Conservation (phyloP, 2,888 invertebrate genomes). For the Chymomyza caudatula region DNA sequence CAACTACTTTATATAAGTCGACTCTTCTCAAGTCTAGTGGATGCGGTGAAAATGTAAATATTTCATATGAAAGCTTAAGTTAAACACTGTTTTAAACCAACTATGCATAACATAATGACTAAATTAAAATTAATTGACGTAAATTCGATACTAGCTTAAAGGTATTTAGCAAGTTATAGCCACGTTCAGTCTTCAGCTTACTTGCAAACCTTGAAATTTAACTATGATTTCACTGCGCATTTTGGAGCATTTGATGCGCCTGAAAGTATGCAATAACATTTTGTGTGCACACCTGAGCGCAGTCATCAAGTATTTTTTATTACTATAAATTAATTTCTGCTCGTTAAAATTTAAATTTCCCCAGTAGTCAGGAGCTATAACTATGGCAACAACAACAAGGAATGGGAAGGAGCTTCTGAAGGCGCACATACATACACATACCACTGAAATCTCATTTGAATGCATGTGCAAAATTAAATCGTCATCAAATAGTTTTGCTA, state of each 20-base stretch:
- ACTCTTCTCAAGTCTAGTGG: too few relatives aligned
- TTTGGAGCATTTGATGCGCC: background rate
- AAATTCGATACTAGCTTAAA: too few relatives aligned
- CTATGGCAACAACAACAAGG: background rate
- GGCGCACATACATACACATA: slow-evolving; percentile 15
- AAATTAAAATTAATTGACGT: too few relatives aligned
- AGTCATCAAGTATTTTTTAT: background rate
- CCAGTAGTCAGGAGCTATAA: background rate
- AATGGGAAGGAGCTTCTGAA: background rate
- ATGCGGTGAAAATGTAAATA: too few relatives aligned
- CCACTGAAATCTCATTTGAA: slow-evolving; percentile 46
- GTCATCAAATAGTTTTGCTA: slow-evolving; percentile 43
- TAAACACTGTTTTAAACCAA: too few relatives aligned
- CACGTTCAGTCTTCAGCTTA: too few relatives aligned
- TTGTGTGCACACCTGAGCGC: background rate
- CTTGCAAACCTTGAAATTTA: too few relatives aligned
- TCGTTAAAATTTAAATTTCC: slow-evolving; percentile 10
- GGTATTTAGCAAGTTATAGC: too few relatives aligned
- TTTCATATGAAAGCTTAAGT: too few relatives aligned
- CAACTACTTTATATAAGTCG: too few relatives aligned
- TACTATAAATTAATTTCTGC: background rate
- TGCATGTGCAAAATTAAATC: slow-evolving; percentile 49
- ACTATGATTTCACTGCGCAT: too few relatives aligned
- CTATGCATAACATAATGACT: too few relatives aligned
- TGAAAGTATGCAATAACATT: background rate